Evolutionary conservation across 2,797 vertebrate species (phyloP).

Genomic region (Buphagus erythrorhynchus): DNA sequence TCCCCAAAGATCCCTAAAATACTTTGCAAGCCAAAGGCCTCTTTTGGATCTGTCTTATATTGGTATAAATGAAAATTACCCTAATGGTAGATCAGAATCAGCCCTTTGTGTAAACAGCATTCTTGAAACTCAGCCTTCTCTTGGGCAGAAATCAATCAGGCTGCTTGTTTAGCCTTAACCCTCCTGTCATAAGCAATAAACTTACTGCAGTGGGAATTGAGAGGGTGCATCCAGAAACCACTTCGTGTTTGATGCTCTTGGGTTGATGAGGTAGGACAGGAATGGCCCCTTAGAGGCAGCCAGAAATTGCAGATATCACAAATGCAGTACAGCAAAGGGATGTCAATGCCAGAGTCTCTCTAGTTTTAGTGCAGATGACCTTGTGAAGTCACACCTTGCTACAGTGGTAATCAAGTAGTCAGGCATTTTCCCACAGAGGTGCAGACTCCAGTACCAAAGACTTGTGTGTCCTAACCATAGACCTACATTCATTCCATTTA

Average conservation of each 20-base stretch:
- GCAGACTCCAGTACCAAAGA: neutral
- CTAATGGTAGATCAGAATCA: slow-evolving; percentile 13
- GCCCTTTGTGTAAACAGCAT: slow-evolving; percentile 2
- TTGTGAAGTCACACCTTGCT: neutral
- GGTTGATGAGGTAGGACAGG: neutral
- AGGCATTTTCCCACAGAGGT: neutral
- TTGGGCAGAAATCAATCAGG: slow-evolving; percentile 43
- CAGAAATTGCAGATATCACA: neutral
- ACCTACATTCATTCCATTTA: neutral
- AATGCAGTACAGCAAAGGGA: neutral
- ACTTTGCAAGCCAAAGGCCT: neutral
- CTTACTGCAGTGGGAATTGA: neutral
- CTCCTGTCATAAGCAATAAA: slow-evolving; percentile 35
- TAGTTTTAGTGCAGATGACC: neutral
- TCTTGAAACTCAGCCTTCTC: slow-evolving; percentile 42
- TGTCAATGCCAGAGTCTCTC: neutral
- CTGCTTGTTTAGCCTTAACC: slow-evolving; percentile 22
- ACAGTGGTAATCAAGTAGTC: neutral
- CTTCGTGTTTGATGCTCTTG: neutral
- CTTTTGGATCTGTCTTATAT: neutral
- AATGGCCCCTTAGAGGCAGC: neutral
- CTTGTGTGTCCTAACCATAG: neutral
- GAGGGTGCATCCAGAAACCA: neutral
- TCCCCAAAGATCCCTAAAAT: neutral
- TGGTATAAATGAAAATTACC: slow-evolving; percentile 5